Conservation (phyloP, 2,888 invertebrate genomes). For the Allophyes oxyacanthae region DNA sequence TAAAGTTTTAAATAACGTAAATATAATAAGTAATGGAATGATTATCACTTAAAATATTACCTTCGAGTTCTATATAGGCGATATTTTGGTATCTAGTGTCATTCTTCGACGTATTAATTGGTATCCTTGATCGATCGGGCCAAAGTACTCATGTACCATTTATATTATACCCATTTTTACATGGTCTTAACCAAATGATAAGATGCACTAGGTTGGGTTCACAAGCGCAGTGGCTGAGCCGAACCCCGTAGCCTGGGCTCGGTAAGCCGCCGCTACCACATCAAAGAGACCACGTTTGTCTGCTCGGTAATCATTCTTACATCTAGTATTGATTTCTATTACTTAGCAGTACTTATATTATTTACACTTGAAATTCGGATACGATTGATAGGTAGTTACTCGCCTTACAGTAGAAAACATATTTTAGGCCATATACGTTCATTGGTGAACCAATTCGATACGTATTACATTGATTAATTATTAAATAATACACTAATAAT, state of each 20-base stretch:
- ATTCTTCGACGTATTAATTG: not conserved
- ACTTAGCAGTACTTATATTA: not conserved
- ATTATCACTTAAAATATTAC: too few species aligned
- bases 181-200: conserved; percentile 1
- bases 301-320: not conserved
- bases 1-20: conserved; percentile 1
- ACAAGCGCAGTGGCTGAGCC: not conserved
- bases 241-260: not conserved
- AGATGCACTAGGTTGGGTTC: not conserved
- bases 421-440: too few species aligned
- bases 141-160: not conserved
- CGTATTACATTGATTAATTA: too few species aligned
- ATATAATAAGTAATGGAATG: too few species aligned
- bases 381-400: too few species aligned
- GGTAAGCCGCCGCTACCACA: conserved; percentile 2
- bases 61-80: not conserved
- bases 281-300: not conserved
- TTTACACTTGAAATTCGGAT: too few species aligned
- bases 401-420: too few species aligned
- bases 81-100: conserved; percentile 1
- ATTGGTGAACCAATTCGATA: too few species aligned
- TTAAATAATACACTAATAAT: too few species aligned
- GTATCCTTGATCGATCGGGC: not conserved
- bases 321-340: conserved; percentile 8
- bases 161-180: conserved; percentile 5